A percentile compares a stretch with the other conserved stretches of the same genome.
Evolutionary conservation across 2,888 invertebrate species (phyloP).

Genomic region (Crepidodera aurea): DNA sequence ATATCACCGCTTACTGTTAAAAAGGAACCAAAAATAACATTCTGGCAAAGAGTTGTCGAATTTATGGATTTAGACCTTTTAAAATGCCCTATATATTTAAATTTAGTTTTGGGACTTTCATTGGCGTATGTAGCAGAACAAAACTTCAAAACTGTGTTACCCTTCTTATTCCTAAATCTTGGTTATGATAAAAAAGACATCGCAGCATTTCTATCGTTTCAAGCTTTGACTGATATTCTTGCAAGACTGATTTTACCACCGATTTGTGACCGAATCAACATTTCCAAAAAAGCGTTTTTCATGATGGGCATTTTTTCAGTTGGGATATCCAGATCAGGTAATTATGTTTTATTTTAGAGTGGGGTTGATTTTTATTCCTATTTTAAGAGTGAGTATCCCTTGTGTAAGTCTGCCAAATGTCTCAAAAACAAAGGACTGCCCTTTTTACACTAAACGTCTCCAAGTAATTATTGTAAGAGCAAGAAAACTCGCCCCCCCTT

Average conservation of each 20-base stretch:
- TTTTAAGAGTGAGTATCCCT: no score
- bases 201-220: slow-evolving; percentile 77
- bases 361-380: no score
- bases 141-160: slow-evolving; percentile 68
- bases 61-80: slow-evolving; percentile 77
- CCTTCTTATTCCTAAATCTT: slow-evolving; percentile 53
- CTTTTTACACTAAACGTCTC: no score
- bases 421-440: no score
- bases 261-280: slow-evolving; percentile 71
- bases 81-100: slow-evolving; percentile 76
- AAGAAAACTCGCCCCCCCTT: no score
- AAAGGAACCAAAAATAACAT: slow-evolving; percentile 49
- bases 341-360: no score
- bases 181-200: slow-evolving; percentile 69
- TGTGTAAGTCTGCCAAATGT: no score
- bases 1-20: slow-evolving; percentile 43
- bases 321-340: slow-evolving; percentile 77
- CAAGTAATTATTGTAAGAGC: no score
- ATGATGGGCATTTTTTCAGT: slow-evolving; percentile 76
- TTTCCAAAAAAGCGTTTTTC: slow-evolving; percentile 76
- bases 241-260: slow-evolving; percentile 78
- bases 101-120: slow-evolving; percentile 75
- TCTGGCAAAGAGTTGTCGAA: slow-evolving; percentile 64
- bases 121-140: slow-evolving; percentile 79
- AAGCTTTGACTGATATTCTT: slow-evolving; percentile 77